Evolutionary conservation across 2,888 invertebrate species (phyloP).

Genomic region (Cyaniris semiargus): DNA sequence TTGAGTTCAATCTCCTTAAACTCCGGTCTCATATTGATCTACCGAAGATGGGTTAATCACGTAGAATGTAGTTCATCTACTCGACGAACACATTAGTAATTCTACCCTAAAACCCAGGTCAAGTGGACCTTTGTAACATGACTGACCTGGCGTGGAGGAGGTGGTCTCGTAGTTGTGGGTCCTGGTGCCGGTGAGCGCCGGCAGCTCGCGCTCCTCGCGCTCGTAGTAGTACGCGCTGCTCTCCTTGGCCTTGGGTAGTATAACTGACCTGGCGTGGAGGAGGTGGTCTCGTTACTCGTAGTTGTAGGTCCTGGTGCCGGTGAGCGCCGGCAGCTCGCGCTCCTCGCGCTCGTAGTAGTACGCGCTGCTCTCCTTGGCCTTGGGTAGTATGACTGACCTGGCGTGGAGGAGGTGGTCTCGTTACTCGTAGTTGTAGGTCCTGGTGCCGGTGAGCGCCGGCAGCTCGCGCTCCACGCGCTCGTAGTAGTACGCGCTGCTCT

Average conservation of each 20-base stretch:
- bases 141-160: slow-evolving; percentile 63
- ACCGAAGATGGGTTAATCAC: slow-evolving; percentile 20
- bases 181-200: slow-evolving; percentile 61
- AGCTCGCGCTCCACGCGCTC: slow-evolving; percentile 67
- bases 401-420: slow-evolving; percentile 60
- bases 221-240: slow-evolving; percentile 68
- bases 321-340: slow-evolving; percentile 64
- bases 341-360: slow-evolving; percentile 72
- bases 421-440: slow-evolving; percentile 73
- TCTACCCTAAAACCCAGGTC: too few species aligned
- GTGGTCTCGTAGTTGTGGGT: slow-evolving; percentile 69
- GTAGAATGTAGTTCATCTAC: too few species aligned
- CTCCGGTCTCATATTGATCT: too few species aligned
- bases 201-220: slow-evolving; percentile 66
- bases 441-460: slow-evolving; percentile 62
- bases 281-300: too few species aligned
- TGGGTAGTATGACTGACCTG: slow-evolving; percentile 51
- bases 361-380: slow-evolving; percentile 61
- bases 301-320: slow-evolving; percentile 51
- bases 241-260: too few species aligned
- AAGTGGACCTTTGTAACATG: too few species aligned
- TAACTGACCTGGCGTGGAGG: too few species aligned
- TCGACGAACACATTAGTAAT: too few species aligned
- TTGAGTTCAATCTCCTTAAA: too few species aligned
- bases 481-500: slow-evolving; percentile 64